Conservation (phyloP, 1,140 invertebrate genomes). For the Daktulosphaira vitifoliae region DNA sequence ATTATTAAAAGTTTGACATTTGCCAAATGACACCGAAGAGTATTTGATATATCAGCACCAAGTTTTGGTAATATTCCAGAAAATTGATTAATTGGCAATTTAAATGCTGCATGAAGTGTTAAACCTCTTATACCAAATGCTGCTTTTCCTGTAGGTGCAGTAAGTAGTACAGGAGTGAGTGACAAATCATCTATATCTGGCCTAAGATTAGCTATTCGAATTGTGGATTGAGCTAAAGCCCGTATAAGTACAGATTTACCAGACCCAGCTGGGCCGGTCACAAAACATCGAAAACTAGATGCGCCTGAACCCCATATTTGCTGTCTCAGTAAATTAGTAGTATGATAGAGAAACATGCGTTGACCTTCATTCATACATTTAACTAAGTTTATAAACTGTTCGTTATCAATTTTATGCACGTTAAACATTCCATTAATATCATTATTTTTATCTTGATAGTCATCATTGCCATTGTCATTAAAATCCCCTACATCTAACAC, state of each 20-base stretch:
- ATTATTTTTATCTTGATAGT: background rate
- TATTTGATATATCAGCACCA: slow-evolving; percentile 38
- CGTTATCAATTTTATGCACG: background rate
- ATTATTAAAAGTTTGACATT: slow-evolving; percentile 41
- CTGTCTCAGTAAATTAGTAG: background rate
- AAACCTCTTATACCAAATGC: slow-evolving; percentile 20
- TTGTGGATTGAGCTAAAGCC: background rate
- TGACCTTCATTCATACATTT: background rate
- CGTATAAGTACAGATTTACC: slow-evolving; percentile 21
- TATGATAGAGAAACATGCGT: background rate
- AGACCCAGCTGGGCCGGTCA: background rate
- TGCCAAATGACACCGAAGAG: slow-evolving; percentile 36
- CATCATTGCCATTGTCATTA: background rate
- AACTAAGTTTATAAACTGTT: background rate
- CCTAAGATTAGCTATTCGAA: background rate
- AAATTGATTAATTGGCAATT: slow-evolving; percentile 4
- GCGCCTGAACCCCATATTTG: background rate
- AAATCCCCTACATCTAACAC: background rate
- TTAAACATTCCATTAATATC: background rate
- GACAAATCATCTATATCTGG: background rate
- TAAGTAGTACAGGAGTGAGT: background rate
- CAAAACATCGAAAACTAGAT: background rate
- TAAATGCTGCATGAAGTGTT: slow-evolving; percentile 7
- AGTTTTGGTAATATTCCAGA: background rate
- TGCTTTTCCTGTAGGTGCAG: slow-evolving; percentile 13